Evolutionary conservation across 2,888 invertebrate genomes (phyloP).

Genomic region (Agriopis marginaria): DNA sequence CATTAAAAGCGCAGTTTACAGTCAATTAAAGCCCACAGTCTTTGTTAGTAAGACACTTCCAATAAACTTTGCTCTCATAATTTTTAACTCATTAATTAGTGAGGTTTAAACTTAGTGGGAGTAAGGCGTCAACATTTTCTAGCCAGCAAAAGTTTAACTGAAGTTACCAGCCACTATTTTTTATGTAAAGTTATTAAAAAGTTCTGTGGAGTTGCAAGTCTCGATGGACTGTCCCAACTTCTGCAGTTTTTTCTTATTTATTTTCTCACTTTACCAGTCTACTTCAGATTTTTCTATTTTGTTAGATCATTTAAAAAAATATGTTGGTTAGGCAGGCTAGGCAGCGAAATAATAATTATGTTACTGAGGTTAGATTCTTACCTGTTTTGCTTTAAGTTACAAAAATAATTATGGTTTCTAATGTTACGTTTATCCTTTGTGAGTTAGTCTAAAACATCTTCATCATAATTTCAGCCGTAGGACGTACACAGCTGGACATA

Average conservation of each 20-base stretch:
- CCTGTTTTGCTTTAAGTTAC: too few relatives aligned
- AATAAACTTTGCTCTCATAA: not conserved
- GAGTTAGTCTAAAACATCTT: not conserved
- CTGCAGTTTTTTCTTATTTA: slow-evolving; percentile 5
- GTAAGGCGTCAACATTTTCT: slow-evolving; percentile 16
- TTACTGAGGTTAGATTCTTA: too few relatives aligned
- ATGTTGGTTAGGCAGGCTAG: not conserved
- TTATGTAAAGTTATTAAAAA: slow-evolving; percentile 23
- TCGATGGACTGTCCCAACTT: slow-evolving; percentile 21
- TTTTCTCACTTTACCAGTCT: not conserved
- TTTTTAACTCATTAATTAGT: slow-evolving; percentile 10
- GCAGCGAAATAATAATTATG: too few relatives aligned
- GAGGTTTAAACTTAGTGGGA: slow-evolving; percentile 6
- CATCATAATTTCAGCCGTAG: too few relatives aligned
- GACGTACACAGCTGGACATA: too few relatives aligned
- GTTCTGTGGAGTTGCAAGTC: slow-evolving; percentile 10
- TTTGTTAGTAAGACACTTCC: not conserved
- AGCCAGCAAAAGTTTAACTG: slow-evolving; percentile 5
- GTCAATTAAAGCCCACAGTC: not conserved
- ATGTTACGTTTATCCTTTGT: too few relatives aligned
- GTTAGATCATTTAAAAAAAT: not conserved
- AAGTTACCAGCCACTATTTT: slow-evolving; percentile 23
- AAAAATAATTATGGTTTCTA: too few relatives aligned
- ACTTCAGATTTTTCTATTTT: not conserved
- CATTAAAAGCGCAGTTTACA: not conserved